These are phyloP conservation scores for Theonella swinhoei DNA, from an alignment of 37 sponge, comb jelly and placozoan species.

Conservation along the genomic window DNA sequence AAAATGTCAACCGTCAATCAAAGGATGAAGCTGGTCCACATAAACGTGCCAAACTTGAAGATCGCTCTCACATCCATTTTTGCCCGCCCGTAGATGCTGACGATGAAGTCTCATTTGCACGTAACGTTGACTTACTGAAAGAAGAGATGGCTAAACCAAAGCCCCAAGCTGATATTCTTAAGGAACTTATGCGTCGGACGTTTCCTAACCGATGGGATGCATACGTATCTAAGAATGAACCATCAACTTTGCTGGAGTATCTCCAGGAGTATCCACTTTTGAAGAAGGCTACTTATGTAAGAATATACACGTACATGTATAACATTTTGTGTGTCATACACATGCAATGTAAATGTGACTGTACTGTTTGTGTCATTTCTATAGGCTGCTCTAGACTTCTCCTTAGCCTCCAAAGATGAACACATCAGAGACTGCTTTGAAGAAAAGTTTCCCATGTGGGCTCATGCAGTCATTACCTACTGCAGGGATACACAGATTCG, in stretches of 20 bases:
- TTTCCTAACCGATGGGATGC: slow-evolving; percentile 11
- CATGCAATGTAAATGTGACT: too few relatives aligned
- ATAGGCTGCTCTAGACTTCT: slow-evolving; percentile 2
- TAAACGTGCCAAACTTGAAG: too few relatives aligned
- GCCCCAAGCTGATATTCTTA: not conserved
- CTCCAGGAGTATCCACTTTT: not conserved
- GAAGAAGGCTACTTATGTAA: slow-evolving; percentile 3
- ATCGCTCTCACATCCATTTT: too few relatives aligned
- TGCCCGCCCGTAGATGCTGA: too few relatives aligned
- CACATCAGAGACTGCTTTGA: not conserved
- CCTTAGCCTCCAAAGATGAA: not conserved
- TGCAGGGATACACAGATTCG: not conserved
- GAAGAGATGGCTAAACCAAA: not conserved
- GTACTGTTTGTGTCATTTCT: too few relatives aligned
- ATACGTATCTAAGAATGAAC: not conserved
- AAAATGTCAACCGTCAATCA: too few relatives aligned
- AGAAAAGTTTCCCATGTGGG: not conserved
- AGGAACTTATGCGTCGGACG: slow-evolving; percentile 8
- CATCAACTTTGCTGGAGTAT: not conserved
- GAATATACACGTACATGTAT: too few relatives aligned
- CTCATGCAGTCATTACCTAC: not conserved
- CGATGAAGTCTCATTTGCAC: too few relatives aligned
- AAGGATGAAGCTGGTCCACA: too few relatives aligned
- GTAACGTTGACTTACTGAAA: not conserved
- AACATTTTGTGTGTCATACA: too few relatives aligned